phyloP scores from a whole-genome alignment of 2,113 vertebrate genomes.

The Heliornis fulica region DNA sequence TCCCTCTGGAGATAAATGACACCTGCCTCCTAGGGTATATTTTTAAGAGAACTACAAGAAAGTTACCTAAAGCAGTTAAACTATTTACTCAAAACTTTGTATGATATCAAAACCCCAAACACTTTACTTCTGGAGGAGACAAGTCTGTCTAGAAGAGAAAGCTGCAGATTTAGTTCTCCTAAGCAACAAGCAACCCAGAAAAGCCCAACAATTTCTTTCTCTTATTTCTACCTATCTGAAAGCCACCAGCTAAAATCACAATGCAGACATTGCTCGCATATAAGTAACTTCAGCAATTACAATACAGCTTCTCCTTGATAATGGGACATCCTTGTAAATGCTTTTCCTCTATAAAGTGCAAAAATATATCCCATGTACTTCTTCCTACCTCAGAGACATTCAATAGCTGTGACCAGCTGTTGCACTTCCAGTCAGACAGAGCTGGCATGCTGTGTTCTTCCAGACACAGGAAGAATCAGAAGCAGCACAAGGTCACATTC shows the following conservation, averaged over 20 bases:
- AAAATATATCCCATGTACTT: accelerated
- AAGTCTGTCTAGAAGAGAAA: background rate
- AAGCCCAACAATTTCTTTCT: background rate
- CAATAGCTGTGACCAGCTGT: background rate
- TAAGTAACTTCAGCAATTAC: background rate
- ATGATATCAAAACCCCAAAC: background rate
- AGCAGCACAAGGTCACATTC: background rate
- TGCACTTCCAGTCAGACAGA: background rate
- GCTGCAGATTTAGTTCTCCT: background rate
- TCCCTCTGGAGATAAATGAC: background rate
- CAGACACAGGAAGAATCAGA: background rate
- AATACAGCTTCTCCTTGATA: background rate
- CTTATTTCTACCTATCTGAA: background rate
- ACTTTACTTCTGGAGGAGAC: background rate
- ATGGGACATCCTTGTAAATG: accelerated
- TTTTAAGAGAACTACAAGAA: background rate
- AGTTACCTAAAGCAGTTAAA: background rate
- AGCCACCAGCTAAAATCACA: background rate
- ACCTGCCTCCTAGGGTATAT: background rate
- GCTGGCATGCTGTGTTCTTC: accelerated
- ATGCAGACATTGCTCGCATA: accelerated
- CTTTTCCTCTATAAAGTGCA: background rate
- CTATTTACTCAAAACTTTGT: background rate
- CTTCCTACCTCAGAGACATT: background rate
- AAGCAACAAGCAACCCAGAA: background rate